Evolutionary conservation across 2,888 invertebrate genomes (phyloP), one percentile per base, ranked within the genome.

Genomic region (Plusia festucae): DNA sequence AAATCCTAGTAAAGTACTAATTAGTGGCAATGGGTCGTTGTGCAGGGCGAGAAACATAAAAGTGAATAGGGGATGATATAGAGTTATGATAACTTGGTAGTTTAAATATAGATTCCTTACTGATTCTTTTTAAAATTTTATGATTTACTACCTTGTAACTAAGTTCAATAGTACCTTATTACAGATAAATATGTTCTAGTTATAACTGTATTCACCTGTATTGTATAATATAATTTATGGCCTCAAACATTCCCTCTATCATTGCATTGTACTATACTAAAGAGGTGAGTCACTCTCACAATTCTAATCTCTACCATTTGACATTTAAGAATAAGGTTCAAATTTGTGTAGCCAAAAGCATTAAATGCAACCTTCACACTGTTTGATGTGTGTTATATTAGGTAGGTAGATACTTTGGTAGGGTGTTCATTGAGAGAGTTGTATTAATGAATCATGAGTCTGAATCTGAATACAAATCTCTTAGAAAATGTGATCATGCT

Each of bases 281-380:
- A 52, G 16, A 27, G 27, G 51, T 53, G 40, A 73, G 46, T 60
- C 54, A 30, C 53, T 40, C 30, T 11, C 44, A 16, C 30, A 13
- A 22, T 68, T 53, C 16, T 34, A 73, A 54, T 65, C 15, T 69
- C 55, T 22, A 44, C 69, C 5, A 9, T 65, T 11, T 61, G 22
- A 2, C 18, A 11, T 15, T 11, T 9, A 20, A n/a, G 46, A 56
- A 40, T 73, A 73, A 56, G 70, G 61, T 73, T 73, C 40, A 65
- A 73, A 59, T 60, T 73, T 13, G 53, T 60, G 20, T 16, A 56
- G 18, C 27, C 13, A 52, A 13, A 53, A 56, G 54, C 54, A 11
- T 60, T 62, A 44, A 57, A 44, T 69, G 52, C 57, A 74, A 63
- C 70, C 65, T 74, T 70, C 57, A 73, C 32, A 60, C 32, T 68